Base-by-base conservation (phyloP, 2,888 invertebrate genomes). In the Agrilus mali region DNA sequence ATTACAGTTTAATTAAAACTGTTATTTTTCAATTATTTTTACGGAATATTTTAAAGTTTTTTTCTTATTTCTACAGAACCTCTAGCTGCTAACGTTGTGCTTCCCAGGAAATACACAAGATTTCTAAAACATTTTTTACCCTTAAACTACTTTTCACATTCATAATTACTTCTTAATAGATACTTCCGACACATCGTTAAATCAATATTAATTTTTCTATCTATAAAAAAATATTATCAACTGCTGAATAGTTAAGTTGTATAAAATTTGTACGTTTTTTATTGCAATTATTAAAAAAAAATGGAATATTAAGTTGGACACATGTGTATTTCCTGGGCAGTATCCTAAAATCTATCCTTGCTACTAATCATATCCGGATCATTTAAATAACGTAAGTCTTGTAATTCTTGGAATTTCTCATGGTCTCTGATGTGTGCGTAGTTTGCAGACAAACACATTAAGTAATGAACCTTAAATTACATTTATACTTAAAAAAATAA, bases 361-460 rank as follows among this genome's bases (percentile, higher is more conserved):
- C 85, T 82, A 44, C 85, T 77, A 47, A 80, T 73, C 53, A 80
- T 65, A 66, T 86, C 85, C 31, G 75, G 66, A 52, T 85, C 84
- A 58, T 85, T 85, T 13, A 92, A 72, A 66, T 85, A 88, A 63
- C 90, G 89, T 38, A 92, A 71, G 61, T 92, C 90, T 63, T 92
- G 89, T 41, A 93, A 68, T 60, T 93, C 92, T 58, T 90, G 87
- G 66, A 93, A 88, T 64, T 93, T 92, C 61, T 90, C 90, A 60
- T 93, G 92, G 58, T 93, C 94, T 45, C 92, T 75, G 55, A 95
- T 93, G 59, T 94, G 94, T 7, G 94, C 93, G 61, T 94, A 95
- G 63, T 95, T 95, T 1, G 95, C 93, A 0, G 94, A 81, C 44
- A 95, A 70, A 62, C 94, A 94, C 87, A 94, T 93, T 54, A 95